Percentiles rank a stretch among this genome's conserved stretches.
phyloP scores from a whole-genome alignment of 1,140 invertebrate genomes.

The Anoplophora glabripennis region DNA sequence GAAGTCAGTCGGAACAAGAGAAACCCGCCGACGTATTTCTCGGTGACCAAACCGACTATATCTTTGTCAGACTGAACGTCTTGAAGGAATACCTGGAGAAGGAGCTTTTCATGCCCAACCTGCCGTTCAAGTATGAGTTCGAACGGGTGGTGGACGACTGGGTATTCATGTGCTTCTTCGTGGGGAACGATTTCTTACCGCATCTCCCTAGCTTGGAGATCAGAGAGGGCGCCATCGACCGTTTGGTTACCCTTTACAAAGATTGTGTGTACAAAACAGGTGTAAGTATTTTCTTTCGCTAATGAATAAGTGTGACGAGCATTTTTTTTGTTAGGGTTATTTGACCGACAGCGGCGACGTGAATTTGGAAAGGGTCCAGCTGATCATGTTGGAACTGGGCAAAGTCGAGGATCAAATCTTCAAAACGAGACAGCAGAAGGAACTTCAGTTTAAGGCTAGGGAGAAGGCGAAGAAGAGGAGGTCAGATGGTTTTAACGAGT shows the following conservation, averaged over 20 bases:
- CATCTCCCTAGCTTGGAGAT: slow-evolving; percentile 98
- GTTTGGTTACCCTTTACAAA: slow-evolving; percentile 93
- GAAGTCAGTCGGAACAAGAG: slow-evolving; percentile 24
- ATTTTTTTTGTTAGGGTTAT: slow-evolving; percentile 70
- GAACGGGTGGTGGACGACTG: slow-evolving; percentile 95
- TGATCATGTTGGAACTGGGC: slow-evolving; percentile 92
- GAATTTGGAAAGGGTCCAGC: slow-evolving; percentile 86
- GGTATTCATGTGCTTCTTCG: slow-evolving; percentile 99
- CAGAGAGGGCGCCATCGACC: slow-evolving; percentile 94
- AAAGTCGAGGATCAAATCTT: slow-evolving; percentile 98
- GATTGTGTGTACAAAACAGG: slow-evolving; percentile 90
- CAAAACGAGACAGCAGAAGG: slow-evolving; percentile 82
- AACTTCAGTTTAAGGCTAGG: slow-evolving; percentile 75
- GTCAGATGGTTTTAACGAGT: slow-evolving; percentile 52
- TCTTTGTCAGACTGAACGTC: slow-evolving; percentile 89
- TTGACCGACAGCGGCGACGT: slow-evolving; percentile 94
- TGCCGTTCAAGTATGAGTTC: slow-evolving; percentile 89
- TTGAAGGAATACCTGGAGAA: slow-evolving; percentile 92
- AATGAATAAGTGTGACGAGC: background rate
- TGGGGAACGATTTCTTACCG: slow-evolving; percentile 99
- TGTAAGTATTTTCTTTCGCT: slow-evolving; percentile 53
- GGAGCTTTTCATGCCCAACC: slow-evolving; percentile 88
- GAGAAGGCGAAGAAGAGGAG: slow-evolving; percentile 69
- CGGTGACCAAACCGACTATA: slow-evolving; percentile 71
- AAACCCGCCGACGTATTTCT: slow-evolving; percentile 49